These are phyloP conservation scores for Gobionotothen gibberifrons DNA, from an alignment of 2,797 vertebrate genomes.

Conservation along the genomic window DNA sequence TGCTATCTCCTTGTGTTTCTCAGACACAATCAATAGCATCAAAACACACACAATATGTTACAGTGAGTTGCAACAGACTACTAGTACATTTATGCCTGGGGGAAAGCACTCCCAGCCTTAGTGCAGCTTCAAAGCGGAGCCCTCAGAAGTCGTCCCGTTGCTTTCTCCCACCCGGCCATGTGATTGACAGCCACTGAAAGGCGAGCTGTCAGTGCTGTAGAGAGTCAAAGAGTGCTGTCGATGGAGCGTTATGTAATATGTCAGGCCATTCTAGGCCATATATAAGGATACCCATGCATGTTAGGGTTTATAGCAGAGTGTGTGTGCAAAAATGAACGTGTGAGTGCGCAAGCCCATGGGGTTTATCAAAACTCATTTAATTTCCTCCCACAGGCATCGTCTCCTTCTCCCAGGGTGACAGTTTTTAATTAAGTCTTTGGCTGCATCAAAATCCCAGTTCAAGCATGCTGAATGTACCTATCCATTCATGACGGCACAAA, in stretches of 20 bases:
- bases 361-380: slow-evolving; percentile 38
- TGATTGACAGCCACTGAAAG: slow-evolving; percentile 59
- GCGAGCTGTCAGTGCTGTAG: slow-evolving; percentile 37
- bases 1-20: not conserved
- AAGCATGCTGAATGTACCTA: slow-evolving; percentile 70
- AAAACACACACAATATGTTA: slow-evolving; percentile 2
- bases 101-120: slow-evolving; percentile 3
- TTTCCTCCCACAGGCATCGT: slow-evolving; percentile 46
- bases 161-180: slow-evolving; percentile 23
- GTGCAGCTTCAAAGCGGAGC: slow-evolving; percentile 19
- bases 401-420: slow-evolving; percentile 37
- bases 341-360: slow-evolving; percentile 10
- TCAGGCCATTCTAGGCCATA: slow-evolving; percentile 22
- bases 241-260: slow-evolving; percentile 46
- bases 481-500: slow-evolving; percentile 49
- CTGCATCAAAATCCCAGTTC: slow-evolving; percentile 47
- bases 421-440: slow-evolving; percentile 61
- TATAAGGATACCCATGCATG: slow-evolving; percentile 9
- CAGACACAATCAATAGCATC: slow-evolving; percentile 22
- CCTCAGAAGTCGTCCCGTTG: slow-evolving; percentile 8
- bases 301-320: slow-evolving; percentile 20
- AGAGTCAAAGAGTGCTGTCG: slow-evolving; percentile 39
- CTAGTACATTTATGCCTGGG: slow-evolving; percentile 3
- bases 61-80: slow-evolving; percentile 11
- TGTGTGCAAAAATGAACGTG: slow-evolving; percentile 8